Conservation (phyloP, 2,888 invertebrate species). For the Amorpha juglandis region DNA sequence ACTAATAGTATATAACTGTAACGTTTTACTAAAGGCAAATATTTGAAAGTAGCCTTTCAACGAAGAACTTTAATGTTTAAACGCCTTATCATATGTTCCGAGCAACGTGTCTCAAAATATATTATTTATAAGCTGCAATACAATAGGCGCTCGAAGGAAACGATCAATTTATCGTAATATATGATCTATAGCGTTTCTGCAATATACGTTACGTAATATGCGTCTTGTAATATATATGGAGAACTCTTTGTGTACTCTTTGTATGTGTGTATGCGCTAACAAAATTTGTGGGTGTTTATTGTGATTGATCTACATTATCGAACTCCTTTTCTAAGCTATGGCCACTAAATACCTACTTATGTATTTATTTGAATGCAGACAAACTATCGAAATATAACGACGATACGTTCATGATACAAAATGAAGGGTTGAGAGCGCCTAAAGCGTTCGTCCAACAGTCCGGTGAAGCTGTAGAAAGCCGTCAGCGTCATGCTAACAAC, state of each 20-base stretch:
- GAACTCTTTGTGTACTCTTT: too few species aligned
- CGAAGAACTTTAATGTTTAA: conserved; percentile 2
- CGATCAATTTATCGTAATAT: conserved; percentile 4
- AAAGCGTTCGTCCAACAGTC: too few species aligned
- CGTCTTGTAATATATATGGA: too few species aligned
- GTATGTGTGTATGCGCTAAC: neutral
- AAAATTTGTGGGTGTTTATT: neutral
- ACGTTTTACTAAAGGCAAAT: too few species aligned
- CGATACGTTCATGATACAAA: too few species aligned
- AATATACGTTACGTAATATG: conserved; percentile 1
- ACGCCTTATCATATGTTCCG: conserved; percentile 26
- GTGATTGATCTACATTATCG: neutral
- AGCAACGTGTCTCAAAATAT: conserved; percentile 28
- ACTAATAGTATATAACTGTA: conserved; percentile 5
- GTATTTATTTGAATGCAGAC: neutral
- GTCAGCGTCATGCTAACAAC: too few species aligned
- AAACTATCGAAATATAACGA: neutral
- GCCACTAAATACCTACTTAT: neutral
- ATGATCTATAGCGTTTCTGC: conserved; percentile 3
- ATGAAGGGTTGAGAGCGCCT: neutral
- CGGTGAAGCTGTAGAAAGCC: too few species aligned
- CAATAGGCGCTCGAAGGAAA: conserved; percentile 18
- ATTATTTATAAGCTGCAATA: conserved; percentile 12
- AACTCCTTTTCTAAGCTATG: neutral
- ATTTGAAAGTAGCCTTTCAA: neutral